Percentiles rank a stretch among this genome's conserved stretches.
Evolutionary conservation across 2,113 vertebrate genomes (phyloP).

Genomic region (Ciconia boyciana): DNA sequence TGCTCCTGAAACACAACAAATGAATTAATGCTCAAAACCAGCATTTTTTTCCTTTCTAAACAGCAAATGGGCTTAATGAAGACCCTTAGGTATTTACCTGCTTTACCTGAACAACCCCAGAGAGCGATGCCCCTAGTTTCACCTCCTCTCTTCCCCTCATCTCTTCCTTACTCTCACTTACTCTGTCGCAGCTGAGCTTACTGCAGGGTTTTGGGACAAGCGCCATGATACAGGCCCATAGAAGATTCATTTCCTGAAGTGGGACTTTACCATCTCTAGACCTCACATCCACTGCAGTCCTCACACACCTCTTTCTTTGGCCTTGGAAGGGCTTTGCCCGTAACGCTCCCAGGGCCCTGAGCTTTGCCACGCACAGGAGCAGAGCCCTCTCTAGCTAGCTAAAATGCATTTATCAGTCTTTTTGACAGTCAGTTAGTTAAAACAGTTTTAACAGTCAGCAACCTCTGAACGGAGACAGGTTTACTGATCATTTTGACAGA

Average conservation of each 20-base stretch:
- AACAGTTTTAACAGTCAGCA: not conserved
- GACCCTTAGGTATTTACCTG: not conserved
- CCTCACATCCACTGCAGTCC: not conserved
- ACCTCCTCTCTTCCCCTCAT: not conserved
- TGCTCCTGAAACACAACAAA: not conserved
- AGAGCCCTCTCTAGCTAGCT: not conserved
- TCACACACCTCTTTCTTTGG: not conserved
- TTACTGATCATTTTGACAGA: not conserved
- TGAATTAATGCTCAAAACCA: not conserved
- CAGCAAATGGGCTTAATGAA: not conserved
- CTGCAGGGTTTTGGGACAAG: not conserved
- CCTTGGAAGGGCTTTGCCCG: accelerated
- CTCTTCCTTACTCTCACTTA: not conserved
- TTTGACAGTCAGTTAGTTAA: not conserved
- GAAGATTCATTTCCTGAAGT: not conserved
- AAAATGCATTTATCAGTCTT: not conserved
- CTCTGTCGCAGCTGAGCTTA: not conserved
- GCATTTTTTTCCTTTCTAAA: not conserved
- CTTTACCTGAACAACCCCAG: not conserved
- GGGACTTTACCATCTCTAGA: not conserved
- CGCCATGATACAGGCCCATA: not conserved
- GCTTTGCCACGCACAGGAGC: not conserved
- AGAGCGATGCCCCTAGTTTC: not conserved
- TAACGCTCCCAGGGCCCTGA: accelerated
- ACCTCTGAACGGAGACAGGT: not conserved